phyloP scores from a whole-genome alignment of 1,140 invertebrate species.

The Dufourea novaeangliae region DNA sequence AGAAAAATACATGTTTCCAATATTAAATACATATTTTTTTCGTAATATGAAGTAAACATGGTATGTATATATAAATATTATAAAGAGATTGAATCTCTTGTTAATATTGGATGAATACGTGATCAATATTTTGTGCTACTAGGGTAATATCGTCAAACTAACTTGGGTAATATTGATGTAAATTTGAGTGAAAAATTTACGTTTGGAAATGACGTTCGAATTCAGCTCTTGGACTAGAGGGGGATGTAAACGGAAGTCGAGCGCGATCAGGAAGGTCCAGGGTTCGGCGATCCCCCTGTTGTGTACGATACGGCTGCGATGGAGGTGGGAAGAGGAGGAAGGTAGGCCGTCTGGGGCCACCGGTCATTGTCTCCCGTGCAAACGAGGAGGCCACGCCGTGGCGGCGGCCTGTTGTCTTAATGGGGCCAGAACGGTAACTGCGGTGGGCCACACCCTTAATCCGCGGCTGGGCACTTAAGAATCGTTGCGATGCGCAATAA shows the following conservation, averaged over 20 bases:
- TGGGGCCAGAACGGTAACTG: constrained; percentile 50
- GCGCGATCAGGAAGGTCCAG: background rate
- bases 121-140: too few relatives aligned
- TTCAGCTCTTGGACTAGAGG: too few relatives aligned
- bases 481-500: constrained; percentile 49
- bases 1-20: too few relatives aligned
- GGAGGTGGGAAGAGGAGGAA: constrained; percentile 17
- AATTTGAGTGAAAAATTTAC: too few relatives aligned
- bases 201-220: too few relatives aligned
- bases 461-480: constrained; percentile 42
- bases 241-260: background rate
- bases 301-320: constrained; percentile 5
- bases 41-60: too few relatives aligned
- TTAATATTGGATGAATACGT: too few relatives aligned
- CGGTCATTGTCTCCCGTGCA: constrained; percentile 46
- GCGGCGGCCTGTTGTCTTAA: constrained; percentile 45
- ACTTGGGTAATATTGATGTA: too few relatives aligned
- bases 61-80: too few relatives aligned
- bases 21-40: too few relatives aligned
- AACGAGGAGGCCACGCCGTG: constrained; percentile 30
- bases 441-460: constrained; percentile 53
- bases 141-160: too few relatives aligned
- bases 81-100: too few relatives aligned
- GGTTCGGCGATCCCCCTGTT: background rate
- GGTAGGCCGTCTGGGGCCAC: constrained; percentile 32